Percentiles rank a stretch among this genome's conserved stretches.
phyloP scores from a whole-genome alignment of 2,113 vertebrate species.

The Naja naja region DNA sequence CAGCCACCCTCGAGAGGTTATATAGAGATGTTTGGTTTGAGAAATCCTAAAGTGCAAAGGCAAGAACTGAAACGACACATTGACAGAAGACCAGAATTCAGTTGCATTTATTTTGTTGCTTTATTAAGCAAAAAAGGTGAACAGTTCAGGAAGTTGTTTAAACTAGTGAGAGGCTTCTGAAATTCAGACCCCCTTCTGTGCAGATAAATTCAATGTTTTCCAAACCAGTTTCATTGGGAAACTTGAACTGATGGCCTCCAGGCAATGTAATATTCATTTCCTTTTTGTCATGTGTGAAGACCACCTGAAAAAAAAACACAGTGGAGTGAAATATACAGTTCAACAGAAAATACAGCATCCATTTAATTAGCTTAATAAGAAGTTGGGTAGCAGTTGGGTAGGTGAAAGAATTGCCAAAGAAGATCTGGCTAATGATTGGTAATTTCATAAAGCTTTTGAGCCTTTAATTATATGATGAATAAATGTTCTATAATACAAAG shows the following conservation, averaged over 20 bases:
- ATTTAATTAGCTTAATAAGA: neutral
- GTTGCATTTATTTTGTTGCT: slow-evolving; percentile 12
- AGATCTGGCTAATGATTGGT: neutral
- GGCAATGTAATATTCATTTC: slow-evolving; percentile 67
- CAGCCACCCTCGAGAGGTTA: neutral
- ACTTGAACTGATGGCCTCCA: slow-evolving; percentile 63
- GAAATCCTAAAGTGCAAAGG: neutral
- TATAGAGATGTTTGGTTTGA: neutral
- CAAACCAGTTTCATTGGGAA: slow-evolving; percentile 69
- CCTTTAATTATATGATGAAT: neutral
- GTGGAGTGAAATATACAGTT: neutral
- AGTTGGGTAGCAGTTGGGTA: neutral
- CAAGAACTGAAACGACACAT: neutral
- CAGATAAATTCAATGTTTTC: slow-evolving; percentile 64
- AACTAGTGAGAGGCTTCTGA: slow-evolving; percentile 64
- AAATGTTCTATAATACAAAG: neutral
- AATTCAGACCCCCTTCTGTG: slow-evolving; percentile 60
- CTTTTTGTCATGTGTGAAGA: slow-evolving; percentile 50
- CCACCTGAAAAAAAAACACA: slow-evolving; percentile 55
- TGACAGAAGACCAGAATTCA: slow-evolving; percentile 47
- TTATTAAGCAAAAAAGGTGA: slow-evolving; percentile 18
- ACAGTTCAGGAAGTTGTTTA: slow-evolving; percentile 30
- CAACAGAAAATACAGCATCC: neutral
- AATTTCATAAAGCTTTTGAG: neutral
- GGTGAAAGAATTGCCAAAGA: neutral